phyloP scores from a whole-genome alignment of 2,888 invertebrate species.

The Netelia melanura region DNA sequence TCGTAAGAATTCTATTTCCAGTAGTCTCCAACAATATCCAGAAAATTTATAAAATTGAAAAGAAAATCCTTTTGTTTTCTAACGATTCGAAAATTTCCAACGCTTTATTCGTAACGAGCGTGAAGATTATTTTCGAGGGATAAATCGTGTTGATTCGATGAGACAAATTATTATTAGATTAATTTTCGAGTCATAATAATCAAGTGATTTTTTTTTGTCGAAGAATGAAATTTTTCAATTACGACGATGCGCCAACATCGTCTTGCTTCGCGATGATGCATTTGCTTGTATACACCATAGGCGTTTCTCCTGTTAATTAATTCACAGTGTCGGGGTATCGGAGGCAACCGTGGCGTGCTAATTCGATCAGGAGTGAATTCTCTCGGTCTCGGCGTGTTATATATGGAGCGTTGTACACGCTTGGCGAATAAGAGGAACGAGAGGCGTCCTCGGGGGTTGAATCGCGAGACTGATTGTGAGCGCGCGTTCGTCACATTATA shows the following conservation, averaged over 20 bases:
- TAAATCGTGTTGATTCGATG: too few species aligned
- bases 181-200: not conserved
- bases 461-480: conserved; percentile 53
- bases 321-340: conserved; percentile 84
- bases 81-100: too few species aligned
- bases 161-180: not conserved
- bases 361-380: conserved; percentile 84
- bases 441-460: conserved; percentile 50
- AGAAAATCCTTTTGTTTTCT: not conserved
- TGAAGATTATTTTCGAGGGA: too few species aligned
- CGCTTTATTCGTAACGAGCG: too few species aligned
- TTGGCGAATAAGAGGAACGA: conserved; percentile 33
- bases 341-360: conserved; percentile 82
- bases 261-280: conserved; percentile 80
- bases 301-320: conserved; percentile 82
- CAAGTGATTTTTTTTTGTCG: not conserved
- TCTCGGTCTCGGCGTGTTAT: conserved; percentile 76
- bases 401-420: conserved; percentile 61
- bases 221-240: not conserved
- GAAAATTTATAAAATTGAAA: not conserved
- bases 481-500: conserved; percentile 57
- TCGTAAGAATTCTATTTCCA: not conserved
- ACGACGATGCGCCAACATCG: not conserved
- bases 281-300: conserved; percentile 76
- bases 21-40: not conserved